phyloP scores from a whole-genome alignment of 2,888 invertebrate genomes.

The Euplexia lucipara region DNA sequence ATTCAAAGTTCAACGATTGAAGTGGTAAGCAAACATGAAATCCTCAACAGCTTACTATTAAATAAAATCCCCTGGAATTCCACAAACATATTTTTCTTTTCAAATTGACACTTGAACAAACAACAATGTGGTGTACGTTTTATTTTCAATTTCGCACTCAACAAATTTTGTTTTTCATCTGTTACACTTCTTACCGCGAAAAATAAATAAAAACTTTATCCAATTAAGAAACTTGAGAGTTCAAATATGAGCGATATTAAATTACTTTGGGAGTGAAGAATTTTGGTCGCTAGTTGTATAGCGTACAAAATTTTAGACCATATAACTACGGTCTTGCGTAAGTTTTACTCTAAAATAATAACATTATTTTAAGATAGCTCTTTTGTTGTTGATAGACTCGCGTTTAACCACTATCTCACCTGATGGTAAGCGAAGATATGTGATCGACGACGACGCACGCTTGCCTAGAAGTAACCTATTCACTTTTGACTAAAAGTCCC shows the following conservation, averaged over 20 bases:
- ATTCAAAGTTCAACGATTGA: background rate
- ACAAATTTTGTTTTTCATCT: slow-evolving; percentile 24
- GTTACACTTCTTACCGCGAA: slow-evolving; percentile 9
- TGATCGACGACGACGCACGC: no score
- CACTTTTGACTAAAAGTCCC: no score
- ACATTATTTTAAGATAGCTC: no score
- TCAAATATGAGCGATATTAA: slow-evolving; percentile 58
- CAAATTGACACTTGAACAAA: background rate
- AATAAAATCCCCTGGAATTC: background rate
- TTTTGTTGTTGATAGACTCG: slow-evolving; percentile 22
- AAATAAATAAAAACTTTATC: slow-evolving; percentile 57
- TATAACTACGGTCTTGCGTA: background rate
- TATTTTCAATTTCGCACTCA: background rate
- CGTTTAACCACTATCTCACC: no score
- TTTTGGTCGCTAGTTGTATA: slow-evolving; percentile 8
- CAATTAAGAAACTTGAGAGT: slow-evolving; percentile 53
- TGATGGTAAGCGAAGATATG: no score
- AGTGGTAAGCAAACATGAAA: background rate
- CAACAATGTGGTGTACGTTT: background rate
- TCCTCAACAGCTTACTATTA: background rate
- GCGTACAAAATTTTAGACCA: no score
- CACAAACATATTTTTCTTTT: slow-evolving; percentile 1
- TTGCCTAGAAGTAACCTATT: no score
- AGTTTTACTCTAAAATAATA: slow-evolving; percentile 19
- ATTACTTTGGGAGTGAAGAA: slow-evolving; percentile 51